These are phyloP conservation scores for Alentia gelatinosa DNA, from an alignment of 2,888 invertebrate species.

Conservation along the genomic window DNA sequence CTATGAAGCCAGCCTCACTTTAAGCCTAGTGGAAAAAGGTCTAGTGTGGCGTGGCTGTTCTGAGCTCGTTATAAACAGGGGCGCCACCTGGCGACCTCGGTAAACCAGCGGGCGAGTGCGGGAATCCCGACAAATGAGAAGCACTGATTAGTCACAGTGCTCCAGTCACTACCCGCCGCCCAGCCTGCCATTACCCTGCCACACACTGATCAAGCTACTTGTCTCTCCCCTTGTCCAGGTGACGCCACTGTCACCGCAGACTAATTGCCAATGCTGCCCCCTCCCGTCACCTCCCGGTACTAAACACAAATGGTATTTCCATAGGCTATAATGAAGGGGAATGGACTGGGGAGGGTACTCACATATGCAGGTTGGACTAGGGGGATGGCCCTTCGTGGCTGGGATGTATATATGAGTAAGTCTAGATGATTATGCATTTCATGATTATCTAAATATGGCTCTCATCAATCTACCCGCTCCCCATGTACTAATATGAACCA, in stretches of 20 bases:
- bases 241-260: neutral
- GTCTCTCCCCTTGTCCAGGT: neutral
- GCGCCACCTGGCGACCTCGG: no score
- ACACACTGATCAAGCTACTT: neutral
- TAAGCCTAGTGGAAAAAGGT: no score
- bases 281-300: neutral
- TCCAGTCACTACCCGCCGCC: no score
- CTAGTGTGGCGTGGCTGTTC: no score
- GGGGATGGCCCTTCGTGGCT: no score
- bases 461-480: neutral
- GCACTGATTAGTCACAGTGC: no score
- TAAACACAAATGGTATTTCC: conserved; percentile 22
- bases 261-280: neutral
- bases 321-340: neutral
- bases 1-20: no score
- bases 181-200: neutral
- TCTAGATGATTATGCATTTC: neutral
- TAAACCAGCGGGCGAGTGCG: no score
- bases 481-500: neutral
- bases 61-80: no score
- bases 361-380: no score
- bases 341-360: neutral
- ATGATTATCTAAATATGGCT: neutral
- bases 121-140: no score
- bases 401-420: no score